phyloP scores from a whole-genome alignment of 1,140 invertebrate species.

The Platyscapa corneri region DNA sequence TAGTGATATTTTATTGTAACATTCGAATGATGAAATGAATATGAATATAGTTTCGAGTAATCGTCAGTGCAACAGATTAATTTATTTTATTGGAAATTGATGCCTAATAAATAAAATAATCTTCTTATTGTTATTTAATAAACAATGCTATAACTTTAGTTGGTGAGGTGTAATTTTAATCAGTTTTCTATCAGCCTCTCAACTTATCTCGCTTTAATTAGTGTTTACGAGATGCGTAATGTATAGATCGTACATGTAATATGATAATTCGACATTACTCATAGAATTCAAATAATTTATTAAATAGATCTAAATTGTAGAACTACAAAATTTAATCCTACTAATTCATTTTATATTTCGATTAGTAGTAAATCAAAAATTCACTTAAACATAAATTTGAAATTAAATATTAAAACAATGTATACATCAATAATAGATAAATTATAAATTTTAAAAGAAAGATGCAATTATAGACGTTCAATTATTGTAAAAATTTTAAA shows the following conservation, averaged over 20 bases:
- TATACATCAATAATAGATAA: too few species aligned
- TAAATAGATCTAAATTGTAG: too few species aligned
- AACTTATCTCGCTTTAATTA: constrained; percentile 18
- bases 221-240: constrained; percentile 16
- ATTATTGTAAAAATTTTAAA: too few species aligned
- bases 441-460: too few species aligned
- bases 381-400: too few species aligned
- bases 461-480: too few species aligned
- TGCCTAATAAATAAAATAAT: background rate
- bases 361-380: too few species aligned
- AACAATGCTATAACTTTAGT: background rate
- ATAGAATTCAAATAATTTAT: too few species aligned
- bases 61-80: background rate
- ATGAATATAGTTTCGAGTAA: background rate
- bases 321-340: background rate
- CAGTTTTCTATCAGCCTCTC: background rate
- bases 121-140: constrained; percentile 14
- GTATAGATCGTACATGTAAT: background rate
- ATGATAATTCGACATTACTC: background rate
- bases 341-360: background rate
- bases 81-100: background rate
- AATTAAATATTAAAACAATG: background rate
- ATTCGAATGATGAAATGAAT: background rate
- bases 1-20: too few species aligned
- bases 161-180: too few species aligned